Evolutionary conservation across 2,797 vertebrate species (phyloP).

Genomic region (Manis pentadactyla): DNA sequence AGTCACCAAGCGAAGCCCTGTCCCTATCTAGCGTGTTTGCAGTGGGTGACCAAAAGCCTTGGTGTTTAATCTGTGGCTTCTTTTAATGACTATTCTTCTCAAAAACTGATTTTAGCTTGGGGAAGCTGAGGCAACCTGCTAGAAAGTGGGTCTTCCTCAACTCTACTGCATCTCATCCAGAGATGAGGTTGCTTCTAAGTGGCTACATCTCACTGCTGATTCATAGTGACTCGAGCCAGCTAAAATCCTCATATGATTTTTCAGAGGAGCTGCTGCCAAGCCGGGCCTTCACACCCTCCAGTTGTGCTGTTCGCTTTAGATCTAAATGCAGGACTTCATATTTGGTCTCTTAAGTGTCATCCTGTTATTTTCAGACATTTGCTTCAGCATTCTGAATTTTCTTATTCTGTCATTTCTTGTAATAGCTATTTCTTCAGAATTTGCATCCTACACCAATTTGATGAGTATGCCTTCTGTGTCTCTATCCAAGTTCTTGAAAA

Average conservation of each 20-base stretch:
- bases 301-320: background rate
- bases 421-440: conserved; percentile 33
- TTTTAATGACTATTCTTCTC: background rate
- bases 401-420: conserved; percentile 33
- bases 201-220: background rate
- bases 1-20: background rate
- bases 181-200: background rate
- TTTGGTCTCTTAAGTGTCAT: conserved; percentile 30
- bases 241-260: background rate
- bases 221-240: background rate
- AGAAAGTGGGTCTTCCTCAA: background rate
- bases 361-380: conserved; percentile 41
- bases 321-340: background rate
- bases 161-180: background rate
- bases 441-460: background rate
- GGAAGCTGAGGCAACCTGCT: background rate
- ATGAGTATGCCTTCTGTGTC: background rate
- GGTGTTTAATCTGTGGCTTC: background rate
- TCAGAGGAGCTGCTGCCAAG: background rate
- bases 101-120: background rate
- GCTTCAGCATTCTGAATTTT: conserved; percentile 39
- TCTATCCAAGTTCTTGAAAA: conserved; percentile 33
- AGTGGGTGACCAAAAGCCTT: background rate
- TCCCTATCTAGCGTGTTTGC: background rate
- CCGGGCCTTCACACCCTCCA: background rate